Evolutionary conservation across 2,113 vertebrate species (phyloP).

Genomic region (Falco punctatus): DNA sequence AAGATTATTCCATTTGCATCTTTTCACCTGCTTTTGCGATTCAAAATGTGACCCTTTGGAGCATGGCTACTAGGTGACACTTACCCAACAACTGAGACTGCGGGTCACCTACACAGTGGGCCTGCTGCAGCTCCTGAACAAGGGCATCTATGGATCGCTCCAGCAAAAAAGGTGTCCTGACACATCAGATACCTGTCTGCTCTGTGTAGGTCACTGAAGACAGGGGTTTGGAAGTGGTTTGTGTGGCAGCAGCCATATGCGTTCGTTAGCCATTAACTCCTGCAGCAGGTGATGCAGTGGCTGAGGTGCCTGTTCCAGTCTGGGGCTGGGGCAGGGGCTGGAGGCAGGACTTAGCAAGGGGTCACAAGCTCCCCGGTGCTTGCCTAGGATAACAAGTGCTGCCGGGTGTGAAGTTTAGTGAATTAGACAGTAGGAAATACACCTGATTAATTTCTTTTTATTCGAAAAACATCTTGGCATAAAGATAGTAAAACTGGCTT

Average conservation of each 20-base stretch:
- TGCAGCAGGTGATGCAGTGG: too few species aligned
- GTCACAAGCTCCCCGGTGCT: background rate
- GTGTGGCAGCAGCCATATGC: background rate
- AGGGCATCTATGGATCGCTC: background rate
- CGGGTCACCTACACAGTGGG: background rate
- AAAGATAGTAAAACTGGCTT: background rate
- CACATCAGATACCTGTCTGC: background rate
- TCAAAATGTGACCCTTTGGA: background rate
- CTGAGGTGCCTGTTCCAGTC: background rate
- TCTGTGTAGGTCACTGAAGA: background rate
- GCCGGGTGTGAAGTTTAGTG: background rate
- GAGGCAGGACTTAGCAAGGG: background rate
- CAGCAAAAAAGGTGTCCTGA: background rate
- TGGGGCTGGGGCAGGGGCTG: background rate
- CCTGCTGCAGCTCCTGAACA: background rate
- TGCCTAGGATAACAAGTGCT: background rate
- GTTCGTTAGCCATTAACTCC: background rate
- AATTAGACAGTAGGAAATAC: background rate
- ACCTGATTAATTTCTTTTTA: background rate
- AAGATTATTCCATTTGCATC: background rate
- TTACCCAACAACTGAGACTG: background rate
- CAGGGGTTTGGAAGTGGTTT: background rate
- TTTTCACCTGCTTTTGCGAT: background rate
- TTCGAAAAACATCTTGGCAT: background rate
- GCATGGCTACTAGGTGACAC: background rate